Conservation (phyloP, 2,113 vertebrate species). For the Stercorarius parasiticus region DNA sequence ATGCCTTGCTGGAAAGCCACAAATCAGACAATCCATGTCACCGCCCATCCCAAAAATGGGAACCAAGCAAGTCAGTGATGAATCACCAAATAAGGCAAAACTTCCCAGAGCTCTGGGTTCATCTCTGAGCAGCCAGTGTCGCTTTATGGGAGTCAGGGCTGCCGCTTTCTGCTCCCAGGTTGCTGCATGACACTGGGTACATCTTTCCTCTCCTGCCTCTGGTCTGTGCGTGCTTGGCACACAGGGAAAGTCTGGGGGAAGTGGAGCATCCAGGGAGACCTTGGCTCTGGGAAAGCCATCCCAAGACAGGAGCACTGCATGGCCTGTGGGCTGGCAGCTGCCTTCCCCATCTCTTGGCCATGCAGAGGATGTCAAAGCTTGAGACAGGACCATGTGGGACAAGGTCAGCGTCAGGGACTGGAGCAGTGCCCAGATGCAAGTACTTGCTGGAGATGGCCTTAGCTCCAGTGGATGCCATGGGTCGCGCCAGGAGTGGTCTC, state of each 20-base stretch:
- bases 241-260: neutral
- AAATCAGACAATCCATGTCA: neutral
- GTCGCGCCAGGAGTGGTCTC: neutral
- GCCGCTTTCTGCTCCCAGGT: neutral
- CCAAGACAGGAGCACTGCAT: too few relatives aligned
- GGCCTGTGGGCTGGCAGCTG: neutral
- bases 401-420: accelerated
- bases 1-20: neutral
- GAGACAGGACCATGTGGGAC: neutral
- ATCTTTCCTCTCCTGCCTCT: neutral
- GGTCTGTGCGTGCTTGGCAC: neutral
- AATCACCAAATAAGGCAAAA: neutral
- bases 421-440: neutral
- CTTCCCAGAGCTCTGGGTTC: neutral
- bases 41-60: neutral
- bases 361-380: neutral
- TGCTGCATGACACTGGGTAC: neutral
- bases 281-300: neutral
- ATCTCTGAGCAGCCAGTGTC: neutral
- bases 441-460: neutral
- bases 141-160: neutral
- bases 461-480: neutral
- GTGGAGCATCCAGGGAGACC: neutral
- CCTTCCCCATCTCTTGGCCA: neutral
- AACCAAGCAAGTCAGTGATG: neutral